These are phyloP conservation scores for Xiphophorus hellerii DNA, from an alignment of 2,113 vertebrate species.

Conservation along the genomic window DNA sequence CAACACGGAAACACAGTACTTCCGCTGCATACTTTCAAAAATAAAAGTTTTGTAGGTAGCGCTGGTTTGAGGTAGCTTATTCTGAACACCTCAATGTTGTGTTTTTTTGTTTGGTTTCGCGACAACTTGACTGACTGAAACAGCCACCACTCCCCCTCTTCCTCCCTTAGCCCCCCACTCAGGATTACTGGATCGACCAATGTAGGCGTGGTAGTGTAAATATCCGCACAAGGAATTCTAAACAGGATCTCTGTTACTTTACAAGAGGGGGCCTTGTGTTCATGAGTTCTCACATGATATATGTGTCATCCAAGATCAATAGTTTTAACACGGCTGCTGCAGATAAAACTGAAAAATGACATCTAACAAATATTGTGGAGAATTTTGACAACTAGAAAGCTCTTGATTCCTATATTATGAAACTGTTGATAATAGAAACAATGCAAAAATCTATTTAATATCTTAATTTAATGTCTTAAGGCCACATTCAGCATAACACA, in stretches of 20 bases:
- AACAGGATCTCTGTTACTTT: background rate
- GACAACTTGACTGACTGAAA: background rate
- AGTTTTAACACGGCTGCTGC: background rate
- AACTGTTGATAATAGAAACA: too few species aligned
- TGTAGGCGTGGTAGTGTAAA: conserved; percentile 48
- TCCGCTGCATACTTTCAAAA: conserved; percentile 15
- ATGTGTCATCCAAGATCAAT: background rate
- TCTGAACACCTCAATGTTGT: background rate
- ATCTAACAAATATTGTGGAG: background rate
- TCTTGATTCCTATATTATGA: too few species aligned
- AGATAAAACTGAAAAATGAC: background rate
- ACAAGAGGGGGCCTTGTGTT: background rate
- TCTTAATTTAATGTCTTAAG: too few species aligned
- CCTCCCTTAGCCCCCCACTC: background rate
- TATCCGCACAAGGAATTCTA: conserved; percentile 3
- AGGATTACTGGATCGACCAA: background rate
- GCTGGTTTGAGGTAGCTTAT: conserved; percentile 19
- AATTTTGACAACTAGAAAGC: too few species aligned
- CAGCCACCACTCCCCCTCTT: too few species aligned
- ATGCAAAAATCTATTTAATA: background rate
- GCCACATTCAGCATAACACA: background rate
- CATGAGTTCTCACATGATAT: background rate
- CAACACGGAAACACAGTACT: accelerated
- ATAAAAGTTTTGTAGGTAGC: conserved; percentile 4
- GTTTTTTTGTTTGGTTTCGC: background rate